These are phyloP conservation scores for Poicephalus meyeri DNA, from an alignment of 2,113 vertebrate species.

Conservation along the genomic window DNA sequence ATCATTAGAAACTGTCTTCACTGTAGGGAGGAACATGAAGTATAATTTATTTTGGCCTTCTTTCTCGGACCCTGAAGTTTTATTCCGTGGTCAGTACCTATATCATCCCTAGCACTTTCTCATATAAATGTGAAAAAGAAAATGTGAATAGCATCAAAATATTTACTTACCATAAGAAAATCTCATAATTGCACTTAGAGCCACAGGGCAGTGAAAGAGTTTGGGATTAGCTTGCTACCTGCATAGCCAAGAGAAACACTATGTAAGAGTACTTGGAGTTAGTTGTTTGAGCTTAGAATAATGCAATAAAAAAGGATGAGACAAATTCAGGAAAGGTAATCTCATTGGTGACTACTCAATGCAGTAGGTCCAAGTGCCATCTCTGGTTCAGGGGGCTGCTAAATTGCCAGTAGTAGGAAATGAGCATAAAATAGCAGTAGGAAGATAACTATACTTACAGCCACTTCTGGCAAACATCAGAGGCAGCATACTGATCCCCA, in stretches of 20 bases:
- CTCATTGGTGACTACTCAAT: background rate
- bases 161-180: background rate
- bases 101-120: background rate
- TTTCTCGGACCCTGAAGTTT: background rate
- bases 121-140: background rate
- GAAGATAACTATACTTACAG: background rate
- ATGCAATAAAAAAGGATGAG: background rate
- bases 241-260: background rate
- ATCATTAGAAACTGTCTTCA: background rate
- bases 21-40: background rate
- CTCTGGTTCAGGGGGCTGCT: background rate
- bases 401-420: background rate
- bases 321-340: background rate
- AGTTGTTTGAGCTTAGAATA: background rate
- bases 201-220: background rate
- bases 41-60: background rate
- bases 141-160: background rate
- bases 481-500: background rate
- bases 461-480: background rate
- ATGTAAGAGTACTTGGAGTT: background rate
- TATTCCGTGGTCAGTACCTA: background rate
- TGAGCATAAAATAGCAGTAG: background rate
- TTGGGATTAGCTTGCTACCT: background rate
- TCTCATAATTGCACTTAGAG: background rate
- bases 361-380: rapidly evolving